Base-by-base conservation (phyloP, 2,113 vertebrate species). In the Lepus americanus region DNA sequence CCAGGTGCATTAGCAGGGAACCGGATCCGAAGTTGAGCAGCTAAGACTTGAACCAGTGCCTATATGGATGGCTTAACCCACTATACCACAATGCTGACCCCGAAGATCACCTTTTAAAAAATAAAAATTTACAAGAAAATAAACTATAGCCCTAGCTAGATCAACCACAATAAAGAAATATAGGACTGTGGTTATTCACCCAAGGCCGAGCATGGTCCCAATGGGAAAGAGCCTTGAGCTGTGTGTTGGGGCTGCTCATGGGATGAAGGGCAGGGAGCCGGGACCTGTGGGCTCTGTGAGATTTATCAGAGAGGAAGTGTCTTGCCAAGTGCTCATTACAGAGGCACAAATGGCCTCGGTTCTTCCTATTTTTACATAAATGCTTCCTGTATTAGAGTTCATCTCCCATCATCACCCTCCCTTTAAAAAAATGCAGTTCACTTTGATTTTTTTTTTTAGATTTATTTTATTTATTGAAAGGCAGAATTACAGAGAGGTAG, bases 51-150 rank as follows among this genome's bases (percentile, higher is more conserved):
- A 44, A 44, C 44, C 44, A 44, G 44, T 44, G 44, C 44, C 6
- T 44, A 44, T 44, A 44, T 44, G 44, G 1, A 7, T 44, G 44
- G 7, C 44, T 44, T 44, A 44, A 44, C 44, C 44, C 44, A 8
- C 44, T 44, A 44, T 7, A 44, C 44, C 44, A 44, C 55, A 59
- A 59, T 59, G 19, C 55, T 16, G 14, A 59, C 55, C 29, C 44
- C 6, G 44, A 81, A 79, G n/a, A 17, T 81, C 25, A 49, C 51
- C 33, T 92, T 95, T 64, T n/a, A 17, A 55, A 91, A 90, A 64
- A n/a, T 66, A 29, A 27, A 93, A 66, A 17, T 77, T 39, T 72
- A 44, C 36, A 63, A 66, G 80, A 84, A 82, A 59, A 49, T 59
- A 76, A 83, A 70, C 44, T 89, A 51, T n/a, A 33, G 55, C 29